Base-by-base conservation (phyloP, 2,113 vertebrate genomes). In the Psilopsiagon aurifrons region DNA sequence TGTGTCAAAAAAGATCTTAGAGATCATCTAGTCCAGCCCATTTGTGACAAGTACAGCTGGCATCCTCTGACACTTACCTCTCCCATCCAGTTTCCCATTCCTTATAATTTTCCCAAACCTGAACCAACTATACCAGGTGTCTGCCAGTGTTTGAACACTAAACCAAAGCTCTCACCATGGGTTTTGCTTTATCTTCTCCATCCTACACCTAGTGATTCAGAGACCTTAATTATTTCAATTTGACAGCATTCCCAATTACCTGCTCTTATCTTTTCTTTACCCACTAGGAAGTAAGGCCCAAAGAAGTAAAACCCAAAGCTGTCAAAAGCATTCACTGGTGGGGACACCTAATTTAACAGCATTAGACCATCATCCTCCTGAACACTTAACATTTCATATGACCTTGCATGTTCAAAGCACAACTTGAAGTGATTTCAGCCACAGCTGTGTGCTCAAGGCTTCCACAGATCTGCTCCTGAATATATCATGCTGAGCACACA, bases 401-500 rank as follows among this genome's bases (percentile, higher is more conserved):
- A 43, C 29, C 31, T 77, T 19, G 33, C 31, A 17, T 14, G 43
- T 74, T 94, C 82, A 95, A 92, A 95, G 80, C 9, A 39, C 18
- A 93, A 31, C 41, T 64, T 74, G 17, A 67, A 78, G 76, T 62
- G 28, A 77, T 83, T 86, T 83, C 59, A 93, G 82, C 10, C 0
- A 0, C 27, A 55, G 68, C 19, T 88, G 9, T 62, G 43, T 55
- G 60, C 60, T 87, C 84, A 77, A 83, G 78, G 39, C 37, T 88
- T 88, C 88, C 35, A 68, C 20, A 68, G 52, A 83, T 92, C 33
- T 80, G 60, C 43, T 86, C 68, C 35, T 83, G 35, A 37, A 31
- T 92, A 67, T 59, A 39, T 91, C 94, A 74, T 39, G 64, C 67
- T 96, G 88, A 79, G 76, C 79, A 86, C 71, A 81, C 27, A 75